These are phyloP conservation scores for Polymixis flavicincta DNA, from an alignment of 2,888 invertebrate genomes.

Conservation along the genomic window DNA sequence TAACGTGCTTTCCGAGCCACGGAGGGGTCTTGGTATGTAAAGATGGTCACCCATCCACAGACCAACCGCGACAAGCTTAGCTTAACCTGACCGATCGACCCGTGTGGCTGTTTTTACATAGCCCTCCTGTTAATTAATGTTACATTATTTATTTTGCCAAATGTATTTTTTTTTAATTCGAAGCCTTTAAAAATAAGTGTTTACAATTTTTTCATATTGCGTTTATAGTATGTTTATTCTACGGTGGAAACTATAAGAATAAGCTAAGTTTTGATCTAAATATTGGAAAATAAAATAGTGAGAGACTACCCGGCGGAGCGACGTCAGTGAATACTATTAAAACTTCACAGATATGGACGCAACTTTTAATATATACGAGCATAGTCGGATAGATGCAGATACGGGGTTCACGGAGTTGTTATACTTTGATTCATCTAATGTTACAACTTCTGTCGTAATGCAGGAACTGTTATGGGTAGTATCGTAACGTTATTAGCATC, in stretches of 20 bases:
- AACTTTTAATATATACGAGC: constrained; percentile 50
- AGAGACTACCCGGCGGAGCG: constrained; percentile 1
- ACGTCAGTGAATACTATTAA: constrained; percentile 46
- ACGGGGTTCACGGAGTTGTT: constrained; percentile 2
- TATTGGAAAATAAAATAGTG: constrained; percentile 43
- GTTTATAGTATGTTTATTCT: not conserved
- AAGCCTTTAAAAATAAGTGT: not conserved
- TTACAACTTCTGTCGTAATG: constrained; percentile 7
- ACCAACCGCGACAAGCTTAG: no score
- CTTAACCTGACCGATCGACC: no score
- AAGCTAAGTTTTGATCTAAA: constrained; percentile 34
- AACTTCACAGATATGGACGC: constrained; percentile 43
- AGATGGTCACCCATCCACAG: no score
- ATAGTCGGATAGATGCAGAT: constrained; percentile 11
- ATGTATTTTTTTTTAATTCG: no score
- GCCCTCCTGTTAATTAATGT: no score
- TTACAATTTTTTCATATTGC: not conserved
- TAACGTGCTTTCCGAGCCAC: no score
- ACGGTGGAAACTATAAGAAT: constrained; percentile 14
- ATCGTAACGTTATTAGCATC: not conserved
- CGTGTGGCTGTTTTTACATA: no score
- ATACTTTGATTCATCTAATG: constrained; percentile 1
- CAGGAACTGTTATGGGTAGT: not conserved
- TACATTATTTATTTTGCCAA: not conserved
- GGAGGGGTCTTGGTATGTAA: no score